phyloP scores from a whole-genome alignment of 92 coral and sea anemone genomes.

The Isaurus tuberculatus region DNA sequence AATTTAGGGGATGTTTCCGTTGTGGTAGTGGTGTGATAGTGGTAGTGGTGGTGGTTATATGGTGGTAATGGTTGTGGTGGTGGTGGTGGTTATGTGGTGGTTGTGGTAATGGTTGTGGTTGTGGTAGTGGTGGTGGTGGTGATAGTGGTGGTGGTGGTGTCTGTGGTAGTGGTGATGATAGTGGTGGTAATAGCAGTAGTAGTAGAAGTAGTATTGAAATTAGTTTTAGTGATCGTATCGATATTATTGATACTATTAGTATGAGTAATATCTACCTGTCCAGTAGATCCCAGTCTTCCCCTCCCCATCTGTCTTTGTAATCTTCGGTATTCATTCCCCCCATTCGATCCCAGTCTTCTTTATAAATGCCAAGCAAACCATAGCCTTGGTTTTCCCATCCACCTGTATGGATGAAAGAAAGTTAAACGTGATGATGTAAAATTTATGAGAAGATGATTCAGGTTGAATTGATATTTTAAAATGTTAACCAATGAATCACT shows the following conservation, averaged over 20 bases:
- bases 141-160: no score
- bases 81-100: no score
- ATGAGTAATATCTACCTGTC: constrained; percentile 20
- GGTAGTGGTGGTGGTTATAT: no score
- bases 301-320: constrained; percentile 47
- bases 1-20: no score
- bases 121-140: no score
- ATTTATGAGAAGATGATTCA: not conserved
- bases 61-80: no score
- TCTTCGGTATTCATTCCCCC: constrained; percentile 42
- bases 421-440: not conserved
- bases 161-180: not conserved
- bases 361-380: constrained; percentile 31
- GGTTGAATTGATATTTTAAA: not conserved
- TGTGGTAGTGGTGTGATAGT: no score
- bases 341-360: constrained; percentile 49
- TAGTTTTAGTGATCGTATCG: not conserved
- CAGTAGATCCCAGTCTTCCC: constrained; percentile 48
- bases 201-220: not conserved
- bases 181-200: not conserved
- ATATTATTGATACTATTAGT: not conserved
- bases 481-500: no score
- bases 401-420: not conserved
- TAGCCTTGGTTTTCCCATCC: constrained; percentile 48
- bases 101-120: no score